phyloP scores from a whole-genome alignment of 2,888 invertebrate genomes.

The Drosophila koepferae region DNA sequence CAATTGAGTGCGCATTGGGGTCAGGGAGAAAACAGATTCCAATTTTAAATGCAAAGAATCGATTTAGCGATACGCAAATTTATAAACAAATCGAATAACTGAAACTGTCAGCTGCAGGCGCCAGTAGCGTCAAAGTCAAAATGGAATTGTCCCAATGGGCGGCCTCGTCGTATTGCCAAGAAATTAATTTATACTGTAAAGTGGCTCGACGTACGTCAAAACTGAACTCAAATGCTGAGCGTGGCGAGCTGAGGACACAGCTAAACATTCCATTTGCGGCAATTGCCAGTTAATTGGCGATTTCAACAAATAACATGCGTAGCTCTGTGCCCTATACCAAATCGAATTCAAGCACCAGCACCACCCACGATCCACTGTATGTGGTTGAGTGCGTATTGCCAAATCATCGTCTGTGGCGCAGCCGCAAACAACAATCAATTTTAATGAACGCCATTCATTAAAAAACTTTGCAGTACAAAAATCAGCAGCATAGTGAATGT shows the following conservation, averaged over 20 bases:
- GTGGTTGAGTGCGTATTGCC: slow-evolving; percentile 53
- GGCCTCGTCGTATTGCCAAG: slow-evolving; percentile 19
- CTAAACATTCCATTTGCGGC: slow-evolving; percentile 39
- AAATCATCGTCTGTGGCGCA: slow-evolving; percentile 64
- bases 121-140: slow-evolving; percentile 61
- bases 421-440: slow-evolving; percentile 78
- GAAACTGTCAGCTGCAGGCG: slow-evolving; percentile 51
- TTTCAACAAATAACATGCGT: slow-evolving; percentile 70
- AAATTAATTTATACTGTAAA: slow-evolving; percentile 46
- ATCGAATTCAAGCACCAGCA: background rate
- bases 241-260: background rate
- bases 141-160: slow-evolving; percentile 18
- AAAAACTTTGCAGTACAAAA: slow-evolving; percentile 68
- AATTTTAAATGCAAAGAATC: slow-evolving; percentile 33
- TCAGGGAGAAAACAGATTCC: slow-evolving; percentile 43
- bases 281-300: slow-evolving; percentile 78
- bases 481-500: slow-evolving; percentile 38
- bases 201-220: slow-evolving; percentile 25
- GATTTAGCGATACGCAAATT: slow-evolving; percentile 23
- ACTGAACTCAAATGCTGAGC: slow-evolving; percentile 24
- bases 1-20: slow-evolving; percentile 43
- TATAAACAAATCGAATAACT: slow-evolving; percentile 19
- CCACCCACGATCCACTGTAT: background rate
- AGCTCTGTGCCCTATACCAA: slow-evolving; percentile 9
- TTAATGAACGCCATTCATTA: slow-evolving; percentile 80